Conservation (phyloP, 2,888 invertebrate species). For the Ennomos fuscantarius region DNA sequence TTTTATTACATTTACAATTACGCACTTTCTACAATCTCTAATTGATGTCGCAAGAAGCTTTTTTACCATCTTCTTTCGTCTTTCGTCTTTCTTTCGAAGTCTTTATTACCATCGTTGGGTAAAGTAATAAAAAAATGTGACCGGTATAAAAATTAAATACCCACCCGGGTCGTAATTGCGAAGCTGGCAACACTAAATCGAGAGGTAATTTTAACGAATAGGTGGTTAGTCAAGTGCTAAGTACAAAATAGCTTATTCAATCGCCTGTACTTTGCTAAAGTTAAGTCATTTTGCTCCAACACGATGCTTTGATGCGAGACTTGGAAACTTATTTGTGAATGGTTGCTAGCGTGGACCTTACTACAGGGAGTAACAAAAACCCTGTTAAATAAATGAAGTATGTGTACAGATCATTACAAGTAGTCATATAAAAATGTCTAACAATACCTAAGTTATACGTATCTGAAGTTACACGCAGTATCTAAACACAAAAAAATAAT, state of each 20-base stretch:
- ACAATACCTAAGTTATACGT: too few species aligned
- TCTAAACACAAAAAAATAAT: too few species aligned
- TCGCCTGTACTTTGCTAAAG: slow-evolving; percentile 25
- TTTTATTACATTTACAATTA: too few species aligned
- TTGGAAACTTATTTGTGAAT: too few species aligned
- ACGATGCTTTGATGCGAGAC: slow-evolving; percentile 3
- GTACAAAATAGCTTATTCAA: slow-evolving; percentile 28
- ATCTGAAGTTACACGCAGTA: too few species aligned
- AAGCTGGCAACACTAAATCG: slow-evolving; percentile 16
- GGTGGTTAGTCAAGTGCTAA: slow-evolving; percentile 18
- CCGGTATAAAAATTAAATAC: slow-evolving; percentile 24
- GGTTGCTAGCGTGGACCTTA: too few species aligned
- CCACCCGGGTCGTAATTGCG: slow-evolving; percentile 10
- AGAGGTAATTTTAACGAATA: slow-evolving; percentile 16
- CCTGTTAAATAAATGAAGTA: too few species aligned
- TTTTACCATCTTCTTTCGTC: slow-evolving; percentile 4
- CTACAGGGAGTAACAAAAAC: too few species aligned
- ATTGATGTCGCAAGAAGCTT: slow-evolving; percentile 4
- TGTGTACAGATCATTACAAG: too few species aligned
- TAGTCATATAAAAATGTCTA: too few species aligned
- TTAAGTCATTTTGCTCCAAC: slow-evolving; percentile 22
- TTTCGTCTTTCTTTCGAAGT: too few species aligned
- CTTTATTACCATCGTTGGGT: slow-evolving; percentile 1
- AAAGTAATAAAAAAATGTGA: slow-evolving; percentile 17
- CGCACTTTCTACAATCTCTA: neutral